Evolutionary conservation across 2,113 vertebrate genomes (phyloP), one percentile per base, ranked within the genome.

Genomic region (Marmota monax): DNA sequence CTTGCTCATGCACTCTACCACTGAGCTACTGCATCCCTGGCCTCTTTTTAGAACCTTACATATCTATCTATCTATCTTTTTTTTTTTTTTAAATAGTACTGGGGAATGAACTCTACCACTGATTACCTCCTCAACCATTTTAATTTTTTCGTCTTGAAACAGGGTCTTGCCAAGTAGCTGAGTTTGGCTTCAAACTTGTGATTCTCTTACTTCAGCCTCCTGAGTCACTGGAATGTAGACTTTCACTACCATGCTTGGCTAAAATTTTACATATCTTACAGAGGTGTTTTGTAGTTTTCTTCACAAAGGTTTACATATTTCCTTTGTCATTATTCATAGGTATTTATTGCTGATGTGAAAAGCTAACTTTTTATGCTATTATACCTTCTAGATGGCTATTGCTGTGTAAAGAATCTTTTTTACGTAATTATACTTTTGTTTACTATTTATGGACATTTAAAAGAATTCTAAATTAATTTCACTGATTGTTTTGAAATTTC

Each of bases 321-420:
- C 58, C 56, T 86, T 90, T 83, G 65, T 27, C 8, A 42, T 94
- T 83, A 42, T 94, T 88, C 67, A 63, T 94, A 29, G 56, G 20
- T 82, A 63, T 63, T 63, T 63, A 63, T 73, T 86, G 76, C 65
- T 80, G n/a, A 29, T 65, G 5, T 80, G 22, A 74, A 92, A 78
- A 29, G 25, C 39, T 51, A 42, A 48, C 34, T 34, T 56, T 89
- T 91, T 82, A 37, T 80, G 29, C 29, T n/a, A 2, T 86, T 91
- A 51, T 39, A 34, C 79, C 73, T 95, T 91, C 12, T 72, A 72
- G 77, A 39, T 91, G 74, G 42, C 27, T 85, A 78, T 53, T 78
- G 48, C 48, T 80, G 20, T 51, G 20, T 95, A 74, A 86, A 91
- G 20, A 91, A 48, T 25, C 25, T 84, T 65, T 78, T 86, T 73